These are phyloP conservation scores for Gyps fulvus DNA, from an alignment of 2,113 vertebrate genomes.

Conservation along the genomic window DNA sequence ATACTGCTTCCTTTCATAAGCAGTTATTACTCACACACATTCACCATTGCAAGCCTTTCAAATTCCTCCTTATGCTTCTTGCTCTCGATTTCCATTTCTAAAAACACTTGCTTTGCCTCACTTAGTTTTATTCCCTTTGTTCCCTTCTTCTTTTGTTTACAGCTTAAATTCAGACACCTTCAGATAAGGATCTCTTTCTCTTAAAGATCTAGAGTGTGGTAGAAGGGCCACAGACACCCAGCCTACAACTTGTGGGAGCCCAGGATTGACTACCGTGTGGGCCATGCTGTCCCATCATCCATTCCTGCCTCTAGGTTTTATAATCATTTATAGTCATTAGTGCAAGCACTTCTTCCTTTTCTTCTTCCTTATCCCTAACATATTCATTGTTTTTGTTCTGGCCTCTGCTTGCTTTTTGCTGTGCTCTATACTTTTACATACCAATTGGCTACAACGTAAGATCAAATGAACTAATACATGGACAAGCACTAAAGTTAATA, in stretches of 20 bases:
- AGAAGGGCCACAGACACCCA: not conserved
- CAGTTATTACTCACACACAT: not conserved
- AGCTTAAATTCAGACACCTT: not conserved
- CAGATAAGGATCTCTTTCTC: not conserved
- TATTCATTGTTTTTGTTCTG: not conserved
- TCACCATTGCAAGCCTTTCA: not conserved
- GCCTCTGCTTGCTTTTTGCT: not conserved
- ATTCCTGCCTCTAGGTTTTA: not conserved
- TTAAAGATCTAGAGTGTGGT: not conserved
- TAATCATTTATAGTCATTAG: not conserved
- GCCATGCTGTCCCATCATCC: not conserved
- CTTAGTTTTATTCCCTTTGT: not conserved
- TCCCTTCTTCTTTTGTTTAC: not conserved
- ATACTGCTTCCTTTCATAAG: not conserved
- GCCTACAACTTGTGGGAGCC: not conserved
- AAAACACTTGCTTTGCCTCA: not conserved
- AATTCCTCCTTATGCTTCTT: not conserved
- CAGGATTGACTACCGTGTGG: too few species aligned
- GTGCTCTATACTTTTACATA: not conserved
- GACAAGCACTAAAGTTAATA: not conserved
- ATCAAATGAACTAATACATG: not conserved
- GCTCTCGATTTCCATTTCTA: not conserved
- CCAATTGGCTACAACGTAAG: not conserved
- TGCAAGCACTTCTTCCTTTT: not conserved
- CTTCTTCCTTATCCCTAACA: not conserved